Percentiles rank a stretch among this genome's conserved stretches.
phyloP scores from a whole-genome alignment of 2,113 vertebrate species.

The Oryzias melastigma region DNA sequence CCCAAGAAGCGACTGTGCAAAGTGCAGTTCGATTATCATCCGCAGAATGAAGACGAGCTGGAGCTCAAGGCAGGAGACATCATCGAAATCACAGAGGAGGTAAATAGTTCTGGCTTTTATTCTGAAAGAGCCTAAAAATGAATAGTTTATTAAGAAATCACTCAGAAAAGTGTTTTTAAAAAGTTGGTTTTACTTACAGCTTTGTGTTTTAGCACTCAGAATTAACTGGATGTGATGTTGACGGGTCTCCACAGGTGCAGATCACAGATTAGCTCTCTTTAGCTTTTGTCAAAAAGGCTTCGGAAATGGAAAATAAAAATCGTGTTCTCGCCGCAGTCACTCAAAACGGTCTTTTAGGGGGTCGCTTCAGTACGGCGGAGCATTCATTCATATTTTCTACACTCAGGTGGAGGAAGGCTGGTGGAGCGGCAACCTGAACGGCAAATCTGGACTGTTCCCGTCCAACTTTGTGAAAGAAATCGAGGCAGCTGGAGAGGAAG shows the following conservation, averaged over 20 bases:
- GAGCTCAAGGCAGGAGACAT: slow-evolving; percentile 88
- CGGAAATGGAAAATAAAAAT: too few relatives aligned
- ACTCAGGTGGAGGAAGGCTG: slow-evolving; percentile 95
- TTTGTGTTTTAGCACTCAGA: too few relatives aligned
- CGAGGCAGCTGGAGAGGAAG: slow-evolving; percentile 81
- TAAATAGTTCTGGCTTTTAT: slow-evolving; percentile 36
- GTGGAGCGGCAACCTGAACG: slow-evolving; percentile 88
- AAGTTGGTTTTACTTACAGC: neutral
- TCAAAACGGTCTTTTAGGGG: too few relatives aligned
- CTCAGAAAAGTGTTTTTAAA: neutral
- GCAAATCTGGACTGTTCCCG: slow-evolving; percentile 87
- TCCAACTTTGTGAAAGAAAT: slow-evolving; percentile 96
- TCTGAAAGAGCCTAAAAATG: neutral
- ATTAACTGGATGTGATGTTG: too few relatives aligned
- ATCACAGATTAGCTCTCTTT: too few relatives aligned
- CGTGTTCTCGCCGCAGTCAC: too few relatives aligned
- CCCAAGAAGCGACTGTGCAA: slow-evolving; percentile 88
- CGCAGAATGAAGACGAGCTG: slow-evolving; percentile 93
- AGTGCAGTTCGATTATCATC: slow-evolving; percentile 86
- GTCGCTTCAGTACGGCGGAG: neutral
- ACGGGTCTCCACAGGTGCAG: too few relatives aligned
- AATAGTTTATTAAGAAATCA: neutral
- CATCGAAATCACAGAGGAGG: slow-evolving; percentile 90
- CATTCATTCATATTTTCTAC: neutral
- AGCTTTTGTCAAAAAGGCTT: too few relatives aligned